These are phyloP conservation scores for Vidua macroura DNA, from an alignment of 2,113 vertebrate genomes.

Conservation along the genomic window DNA sequence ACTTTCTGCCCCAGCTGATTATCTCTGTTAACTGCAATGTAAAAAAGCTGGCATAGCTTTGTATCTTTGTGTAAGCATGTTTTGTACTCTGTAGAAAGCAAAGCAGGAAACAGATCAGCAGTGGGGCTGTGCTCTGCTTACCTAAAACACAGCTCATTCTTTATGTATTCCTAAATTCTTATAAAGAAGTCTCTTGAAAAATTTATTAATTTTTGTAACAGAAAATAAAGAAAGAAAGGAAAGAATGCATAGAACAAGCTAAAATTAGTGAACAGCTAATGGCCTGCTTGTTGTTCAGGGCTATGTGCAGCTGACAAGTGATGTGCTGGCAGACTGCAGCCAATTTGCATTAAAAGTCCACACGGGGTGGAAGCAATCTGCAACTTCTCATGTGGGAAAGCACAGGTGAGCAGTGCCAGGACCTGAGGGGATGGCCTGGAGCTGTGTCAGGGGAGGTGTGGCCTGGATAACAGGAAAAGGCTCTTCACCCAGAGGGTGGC, in stretches of 20 bases:
- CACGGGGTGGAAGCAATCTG: neutral
- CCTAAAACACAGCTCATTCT: neutral
- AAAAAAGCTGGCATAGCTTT: neutral
- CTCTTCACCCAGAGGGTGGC: neutral
- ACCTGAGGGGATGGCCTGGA: neutral
- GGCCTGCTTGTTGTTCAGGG: neutral
- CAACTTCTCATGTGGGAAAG: neutral
- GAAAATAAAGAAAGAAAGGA: neutral
- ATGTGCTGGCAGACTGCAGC: neutral
- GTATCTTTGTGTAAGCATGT: neutral
- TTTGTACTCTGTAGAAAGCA: neutral
- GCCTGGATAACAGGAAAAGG: neutral
- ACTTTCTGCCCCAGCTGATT: neutral
- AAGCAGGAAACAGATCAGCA: neutral
- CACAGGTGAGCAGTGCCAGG: neutral
- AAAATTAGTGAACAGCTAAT: constrained; percentile 6
- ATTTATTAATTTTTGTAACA: neutral
- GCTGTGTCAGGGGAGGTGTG: neutral
- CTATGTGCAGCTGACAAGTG: neutral
- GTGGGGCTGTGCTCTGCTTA: neutral
- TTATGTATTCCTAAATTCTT: neutral
- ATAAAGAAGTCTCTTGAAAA: neutral
- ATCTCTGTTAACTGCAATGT: neutral
- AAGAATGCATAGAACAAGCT: neutral
- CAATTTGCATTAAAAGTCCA: neutral